phyloP scores from a whole-genome alignment of 2,888 invertebrate species.

The Callimorpha dominula region DNA sequence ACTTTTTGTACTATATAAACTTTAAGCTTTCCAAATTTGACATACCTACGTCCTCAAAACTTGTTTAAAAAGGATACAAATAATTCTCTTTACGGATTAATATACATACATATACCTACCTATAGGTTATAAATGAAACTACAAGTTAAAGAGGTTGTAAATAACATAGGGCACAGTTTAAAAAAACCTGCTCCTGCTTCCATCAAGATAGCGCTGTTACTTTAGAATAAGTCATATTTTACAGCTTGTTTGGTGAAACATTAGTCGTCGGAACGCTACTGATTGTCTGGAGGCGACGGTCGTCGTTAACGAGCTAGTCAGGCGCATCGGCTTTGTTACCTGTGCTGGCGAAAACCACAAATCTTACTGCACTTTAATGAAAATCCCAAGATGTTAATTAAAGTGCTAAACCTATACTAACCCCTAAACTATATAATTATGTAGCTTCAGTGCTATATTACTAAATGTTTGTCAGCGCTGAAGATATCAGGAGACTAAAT shows the following conservation, averaged over 20 bases:
- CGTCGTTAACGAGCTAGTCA: conserved; percentile 45
- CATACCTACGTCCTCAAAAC: too few relatives aligned
- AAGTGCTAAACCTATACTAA: background rate
- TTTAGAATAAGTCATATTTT: conserved; percentile 25
- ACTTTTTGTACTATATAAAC: too few relatives aligned
- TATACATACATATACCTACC: too few relatives aligned
- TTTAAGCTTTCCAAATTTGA: too few relatives aligned
- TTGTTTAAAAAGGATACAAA: too few relatives aligned
- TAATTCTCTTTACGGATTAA: too few relatives aligned
- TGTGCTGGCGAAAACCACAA: conserved; percentile 46
- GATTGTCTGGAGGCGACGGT: conserved; percentile 53
- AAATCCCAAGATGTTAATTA: background rate
- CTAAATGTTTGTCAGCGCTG: too few relatives aligned
- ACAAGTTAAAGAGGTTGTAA: background rate
- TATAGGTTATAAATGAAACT: background rate
- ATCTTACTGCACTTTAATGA: conserved; percentile 44
- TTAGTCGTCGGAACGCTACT: conserved; percentile 35
- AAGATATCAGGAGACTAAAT: background rate
- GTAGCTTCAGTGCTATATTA: background rate
- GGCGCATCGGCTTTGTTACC: conserved; percentile 47
- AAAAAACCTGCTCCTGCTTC: background rate
- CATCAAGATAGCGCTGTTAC: background rate
- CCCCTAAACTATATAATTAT: background rate
- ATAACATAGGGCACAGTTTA: background rate
- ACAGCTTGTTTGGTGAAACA: conserved; percentile 51